Evolutionary conservation across 1,140 invertebrate species (phyloP), one percentile per base, ranked within the genome.

Genomic region (Stenopsyche tienmushanensis): DNA sequence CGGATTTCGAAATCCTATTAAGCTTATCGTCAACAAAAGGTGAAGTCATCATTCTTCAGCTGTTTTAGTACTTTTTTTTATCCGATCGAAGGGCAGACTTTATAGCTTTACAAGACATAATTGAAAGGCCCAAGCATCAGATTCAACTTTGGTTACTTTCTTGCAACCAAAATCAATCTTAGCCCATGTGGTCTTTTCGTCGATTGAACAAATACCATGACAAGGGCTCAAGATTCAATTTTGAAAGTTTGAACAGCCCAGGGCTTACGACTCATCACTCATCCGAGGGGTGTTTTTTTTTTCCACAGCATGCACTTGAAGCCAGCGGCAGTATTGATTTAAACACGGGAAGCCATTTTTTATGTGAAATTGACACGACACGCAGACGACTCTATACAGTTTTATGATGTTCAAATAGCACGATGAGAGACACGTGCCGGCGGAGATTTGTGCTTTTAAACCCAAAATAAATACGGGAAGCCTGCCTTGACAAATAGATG

Each of bases 311-410:
- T 25, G 53, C 63, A 57, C 63, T 65, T 65, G 63, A 65, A 57
- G 26, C 53, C 41, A 44, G 29, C 34, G 54, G 55, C 20, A 45
- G 25, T 65, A 65, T 65, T 59, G 64, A 65, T 65, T 54, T 50
- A 18, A 58, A 34, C 5, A 59, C n/a, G 34, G 57, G 57, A 59
- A 59, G 57, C 57, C 29, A 44, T 59, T 59, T 59, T 59, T 59
- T 59, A 42, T 59, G 34, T 59, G 57, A 59, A 59, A 59, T 44
- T 41, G 57, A 59, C 57, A 59, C 57, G 57, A 24, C 57, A 59
- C 8, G 8, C 45, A 9, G 7, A 9, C 45, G 17, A 26, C 20
- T 53, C 50, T 13, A 20, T 53, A 10, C 17, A 26, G 20, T 53
- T 53, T 53, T 20, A 20, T 21, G 25, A 29, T 17, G 53, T 57